A percentile compares a stretch with the other conserved stretches of the same genome.
phyloP scores from a whole-genome alignment of 2,888 invertebrate species.

The Crossocerus cetratus region DNA sequence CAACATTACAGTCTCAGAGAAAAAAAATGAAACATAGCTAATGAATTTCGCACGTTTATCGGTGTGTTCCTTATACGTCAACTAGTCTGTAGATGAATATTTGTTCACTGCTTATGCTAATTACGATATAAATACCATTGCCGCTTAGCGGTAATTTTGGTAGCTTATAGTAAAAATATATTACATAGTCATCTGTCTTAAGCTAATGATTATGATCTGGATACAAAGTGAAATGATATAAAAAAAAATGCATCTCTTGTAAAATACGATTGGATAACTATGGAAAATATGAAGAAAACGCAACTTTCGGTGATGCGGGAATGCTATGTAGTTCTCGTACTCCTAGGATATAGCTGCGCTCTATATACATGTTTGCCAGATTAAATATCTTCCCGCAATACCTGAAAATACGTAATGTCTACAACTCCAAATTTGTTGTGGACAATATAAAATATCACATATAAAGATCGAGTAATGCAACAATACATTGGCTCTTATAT shows the following conservation, averaged over 20 bases:
- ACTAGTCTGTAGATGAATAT: too few species aligned
- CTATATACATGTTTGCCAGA: conserved; percentile 7
- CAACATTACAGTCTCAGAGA: conserved; percentile 66
- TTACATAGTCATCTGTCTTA: conserved; percentile 12
- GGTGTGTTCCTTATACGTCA: too few species aligned
- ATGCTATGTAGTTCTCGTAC: conserved; percentile 15
- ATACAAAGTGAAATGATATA: conserved; percentile 13
- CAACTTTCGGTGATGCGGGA: conserved; percentile 38
- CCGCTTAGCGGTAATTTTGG: conserved; percentile 10
- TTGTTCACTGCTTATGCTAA: neutral
- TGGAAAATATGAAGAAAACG: conserved; percentile 37
- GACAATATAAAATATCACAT: conserved; percentile 6
- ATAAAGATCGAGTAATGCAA: conserved; percentile 4
- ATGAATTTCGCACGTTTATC: neutral
- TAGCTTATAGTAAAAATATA: conserved; percentile 8
- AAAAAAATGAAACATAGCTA: conserved; percentile 50
- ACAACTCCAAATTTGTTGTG: conserved; percentile 4
- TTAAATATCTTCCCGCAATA: conserved; percentile 21
- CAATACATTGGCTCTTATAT: conserved; percentile 26
- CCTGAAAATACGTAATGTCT: conserved; percentile 40
- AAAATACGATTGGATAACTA: conserved; percentile 15
- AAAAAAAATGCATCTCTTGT: conserved; percentile 8
- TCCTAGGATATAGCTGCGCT: neutral
- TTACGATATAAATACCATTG: conserved; percentile 7
- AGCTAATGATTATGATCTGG: conserved; percentile 12